These are phyloP conservation scores for Boulengeromyrus knoepffleri DNA, from an alignment of 2,113 vertebrate species.

Conservation along the genomic window DNA sequence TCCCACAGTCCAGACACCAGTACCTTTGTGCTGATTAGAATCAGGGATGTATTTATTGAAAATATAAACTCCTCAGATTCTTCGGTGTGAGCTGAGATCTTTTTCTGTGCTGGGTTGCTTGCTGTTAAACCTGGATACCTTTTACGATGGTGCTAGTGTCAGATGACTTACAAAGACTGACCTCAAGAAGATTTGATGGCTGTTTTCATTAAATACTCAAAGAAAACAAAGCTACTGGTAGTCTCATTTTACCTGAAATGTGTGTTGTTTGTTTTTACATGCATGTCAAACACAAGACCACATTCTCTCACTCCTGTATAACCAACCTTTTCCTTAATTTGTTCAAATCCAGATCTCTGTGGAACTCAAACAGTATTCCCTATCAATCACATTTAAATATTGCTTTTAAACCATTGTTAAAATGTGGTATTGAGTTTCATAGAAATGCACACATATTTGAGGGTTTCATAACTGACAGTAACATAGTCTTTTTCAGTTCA, in stretches of 20 bases:
- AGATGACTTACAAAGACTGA: background rate
- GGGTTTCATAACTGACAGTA: background rate
- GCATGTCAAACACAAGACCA: background rate
- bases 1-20: background rate
- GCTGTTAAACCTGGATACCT: background rate
- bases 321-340: background rate
- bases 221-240: background rate
- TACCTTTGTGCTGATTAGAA: background rate
- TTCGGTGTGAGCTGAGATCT: background rate
- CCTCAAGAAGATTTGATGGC: background rate
- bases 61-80: background rate
- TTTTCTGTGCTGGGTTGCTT: background rate
- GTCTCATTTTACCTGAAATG: background rate
- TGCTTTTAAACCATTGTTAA: background rate
- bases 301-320: background rate
- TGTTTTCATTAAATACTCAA: background rate
- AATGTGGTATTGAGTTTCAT: background rate
- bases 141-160: background rate
- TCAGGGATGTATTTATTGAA: conserved; percentile 14
- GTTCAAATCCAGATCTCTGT: background rate
- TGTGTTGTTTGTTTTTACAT: background rate
- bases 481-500: background rate
- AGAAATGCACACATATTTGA: background rate
- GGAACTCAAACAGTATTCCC: background rate
- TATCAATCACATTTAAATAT: background rate